Conservation (phyloP, 1,140 invertebrate species). For the Bombus fervidus region DNA sequence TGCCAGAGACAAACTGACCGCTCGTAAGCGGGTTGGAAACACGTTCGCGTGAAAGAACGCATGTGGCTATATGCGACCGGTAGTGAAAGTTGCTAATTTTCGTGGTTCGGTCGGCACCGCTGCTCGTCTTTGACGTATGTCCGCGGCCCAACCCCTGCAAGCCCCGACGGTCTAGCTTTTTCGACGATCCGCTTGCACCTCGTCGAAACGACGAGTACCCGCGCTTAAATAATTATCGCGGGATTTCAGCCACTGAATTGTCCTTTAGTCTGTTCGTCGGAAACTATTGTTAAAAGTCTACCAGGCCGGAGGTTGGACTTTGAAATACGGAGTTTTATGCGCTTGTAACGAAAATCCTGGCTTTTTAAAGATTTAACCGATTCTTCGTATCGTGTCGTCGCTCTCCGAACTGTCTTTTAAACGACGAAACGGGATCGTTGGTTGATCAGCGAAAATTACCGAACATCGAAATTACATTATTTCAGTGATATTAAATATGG, state of each 20-base stretch:
- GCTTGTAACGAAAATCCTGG: background rate
- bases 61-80: background rate
- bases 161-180: background rate
- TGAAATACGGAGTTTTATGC: background rate
- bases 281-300: background rate
- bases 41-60: slow-evolving; percentile 13
- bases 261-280: background rate
- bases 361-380: background rate
- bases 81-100: slow-evolving; percentile 24
- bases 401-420: background rate
- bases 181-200: background rate
- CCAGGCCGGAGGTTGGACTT: background rate
- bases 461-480: no score
- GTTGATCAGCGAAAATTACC: no score
- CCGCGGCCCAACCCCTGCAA: background rate
- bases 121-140: background rate
- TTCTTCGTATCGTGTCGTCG: background rate
- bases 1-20: slow-evolving; percentile 23
- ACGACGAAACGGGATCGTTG: background rate
- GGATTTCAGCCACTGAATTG: background rate
- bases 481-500: no score
- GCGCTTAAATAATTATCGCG: slow-evolving; percentile 9
- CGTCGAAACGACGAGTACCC: background rate
- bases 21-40: background rate
- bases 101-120: background rate